Conservation (phyloP, 2,113 vertebrate species). For the Leptobrachium ailaonicum region DNA sequence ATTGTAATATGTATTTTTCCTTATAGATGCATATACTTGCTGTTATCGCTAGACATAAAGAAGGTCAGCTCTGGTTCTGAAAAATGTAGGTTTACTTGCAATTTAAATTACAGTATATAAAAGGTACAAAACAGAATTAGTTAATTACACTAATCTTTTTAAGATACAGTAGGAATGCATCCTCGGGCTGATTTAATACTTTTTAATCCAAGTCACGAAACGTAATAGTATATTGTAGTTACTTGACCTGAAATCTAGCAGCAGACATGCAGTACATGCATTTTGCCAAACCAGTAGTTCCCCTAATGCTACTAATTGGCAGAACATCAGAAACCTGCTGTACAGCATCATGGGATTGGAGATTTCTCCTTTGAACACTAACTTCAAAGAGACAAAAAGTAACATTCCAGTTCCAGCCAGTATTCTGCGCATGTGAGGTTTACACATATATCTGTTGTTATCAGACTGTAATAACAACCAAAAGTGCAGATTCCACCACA, state of each 20-base stretch:
- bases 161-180: too few relatives aligned
- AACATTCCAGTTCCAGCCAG: conserved; percentile 29
- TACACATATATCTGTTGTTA: conserved; percentile 7
- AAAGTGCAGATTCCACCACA: not conserved
- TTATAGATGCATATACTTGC: too few relatives aligned
- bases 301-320: conserved; percentile 51
- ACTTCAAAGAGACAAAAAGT: conserved; percentile 32
- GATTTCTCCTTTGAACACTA: conserved; percentile 51
- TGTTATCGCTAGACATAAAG: too few relatives aligned
- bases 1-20: too few relatives aligned
- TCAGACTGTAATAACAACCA: conserved; percentile 27
- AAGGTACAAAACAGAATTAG: too few relatives aligned
- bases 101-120: too few relatives aligned
- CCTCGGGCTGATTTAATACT: too few relatives aligned
- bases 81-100: too few relatives aligned
- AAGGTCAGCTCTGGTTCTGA: too few relatives aligned
- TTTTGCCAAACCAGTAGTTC: conserved; percentile 33
- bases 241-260: not conserved
- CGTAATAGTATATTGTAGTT: too few relatives aligned
- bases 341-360: not conserved
- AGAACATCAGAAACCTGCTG: not conserved
- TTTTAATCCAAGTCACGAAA: too few relatives aligned
- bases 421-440: conserved; percentile 33
- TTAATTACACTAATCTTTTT: too few relatives aligned
- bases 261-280: not conserved